These are phyloP conservation scores for Raja brachyura DNA, from an alignment of 2,113 vertebrate genomes.

Conservation along the genomic window DNA sequence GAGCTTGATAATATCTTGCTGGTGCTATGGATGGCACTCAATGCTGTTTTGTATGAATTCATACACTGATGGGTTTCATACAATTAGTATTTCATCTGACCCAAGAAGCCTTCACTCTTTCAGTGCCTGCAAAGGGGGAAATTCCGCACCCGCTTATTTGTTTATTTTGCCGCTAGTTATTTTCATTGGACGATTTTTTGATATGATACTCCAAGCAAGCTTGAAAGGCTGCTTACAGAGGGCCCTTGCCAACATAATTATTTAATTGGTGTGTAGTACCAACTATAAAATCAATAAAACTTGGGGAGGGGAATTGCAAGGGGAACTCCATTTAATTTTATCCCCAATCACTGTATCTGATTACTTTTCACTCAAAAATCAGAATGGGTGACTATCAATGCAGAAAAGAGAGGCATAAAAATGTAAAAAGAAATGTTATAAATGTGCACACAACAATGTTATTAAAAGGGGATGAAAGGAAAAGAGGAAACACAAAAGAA, in stretches of 20 bases:
- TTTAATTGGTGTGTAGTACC: neutral
- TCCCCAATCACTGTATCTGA: neutral
- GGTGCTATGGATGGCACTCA: neutral
- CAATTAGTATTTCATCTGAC: neutral
- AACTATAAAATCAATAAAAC: slow-evolving; percentile 7
- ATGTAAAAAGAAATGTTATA: neutral
- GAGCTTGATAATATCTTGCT: neutral
- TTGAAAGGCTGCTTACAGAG: neutral
- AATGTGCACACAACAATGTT: neutral
- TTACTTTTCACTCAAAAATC: neutral
- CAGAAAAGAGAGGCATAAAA: neutral
- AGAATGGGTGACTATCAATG: neutral
- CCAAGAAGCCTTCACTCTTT: slow-evolving; percentile 8
- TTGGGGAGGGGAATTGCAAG: neutral
- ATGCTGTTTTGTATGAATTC: neutral
- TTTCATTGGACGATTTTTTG: slow-evolving; percentile 1
- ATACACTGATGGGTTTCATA: neutral
- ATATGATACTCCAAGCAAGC: neutral
- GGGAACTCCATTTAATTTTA: neutral
- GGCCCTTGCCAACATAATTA: slow-evolving; percentile 19
- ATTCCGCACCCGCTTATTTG: neutral
- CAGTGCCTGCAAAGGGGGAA: neutral
- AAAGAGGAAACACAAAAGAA: neutral
- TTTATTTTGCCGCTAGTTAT: neutral
- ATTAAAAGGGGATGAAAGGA: neutral